phyloP scores from a whole-genome alignment of 2,113 vertebrate genomes.

The Beaufortia kweichowensis region DNA sequence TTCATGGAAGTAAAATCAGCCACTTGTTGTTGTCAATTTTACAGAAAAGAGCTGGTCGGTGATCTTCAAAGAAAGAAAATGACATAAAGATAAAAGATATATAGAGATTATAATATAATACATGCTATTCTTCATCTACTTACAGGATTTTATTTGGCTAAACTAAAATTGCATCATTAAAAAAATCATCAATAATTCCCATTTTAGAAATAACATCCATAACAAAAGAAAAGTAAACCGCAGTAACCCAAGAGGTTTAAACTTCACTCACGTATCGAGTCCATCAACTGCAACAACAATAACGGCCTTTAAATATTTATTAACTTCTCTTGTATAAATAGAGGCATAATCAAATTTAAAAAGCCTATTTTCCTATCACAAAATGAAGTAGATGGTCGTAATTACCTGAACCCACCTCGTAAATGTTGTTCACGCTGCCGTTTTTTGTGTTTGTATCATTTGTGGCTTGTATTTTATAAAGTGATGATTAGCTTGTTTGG shows the following conservation, averaged over 20 bases:
- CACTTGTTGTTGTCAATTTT: too few relatives aligned
- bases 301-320: constrained; percentile 29
- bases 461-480: constrained; percentile 42
- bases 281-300: constrained; percentile 14
- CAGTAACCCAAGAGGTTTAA: constrained; percentile 5
- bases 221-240: constrained; percentile 18
- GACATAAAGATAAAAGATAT: too few relatives aligned
- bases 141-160: not conserved
- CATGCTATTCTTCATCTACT: not conserved
- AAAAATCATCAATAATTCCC: constrained; percentile 12
- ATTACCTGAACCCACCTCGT: constrained; percentile 40
- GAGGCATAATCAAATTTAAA: constrained; percentile 27
- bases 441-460: constrained; percentile 25
- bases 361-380: constrained; percentile 38
- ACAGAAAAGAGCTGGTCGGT: too few relatives aligned
- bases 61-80: too few relatives aligned
- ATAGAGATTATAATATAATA: too few relatives aligned
- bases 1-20: too few relatives aligned
- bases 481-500: constrained; percentile 45
- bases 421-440: constrained; percentile 34
- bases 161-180: not conserved
- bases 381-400: constrained; percentile 11
- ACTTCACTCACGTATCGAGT: constrained; percentile 1
- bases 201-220: constrained; percentile 33
- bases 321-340: constrained; percentile 11